phyloP scores from a whole-genome alignment of 2,113 vertebrate species.

The Dicaeum eximium region DNA sequence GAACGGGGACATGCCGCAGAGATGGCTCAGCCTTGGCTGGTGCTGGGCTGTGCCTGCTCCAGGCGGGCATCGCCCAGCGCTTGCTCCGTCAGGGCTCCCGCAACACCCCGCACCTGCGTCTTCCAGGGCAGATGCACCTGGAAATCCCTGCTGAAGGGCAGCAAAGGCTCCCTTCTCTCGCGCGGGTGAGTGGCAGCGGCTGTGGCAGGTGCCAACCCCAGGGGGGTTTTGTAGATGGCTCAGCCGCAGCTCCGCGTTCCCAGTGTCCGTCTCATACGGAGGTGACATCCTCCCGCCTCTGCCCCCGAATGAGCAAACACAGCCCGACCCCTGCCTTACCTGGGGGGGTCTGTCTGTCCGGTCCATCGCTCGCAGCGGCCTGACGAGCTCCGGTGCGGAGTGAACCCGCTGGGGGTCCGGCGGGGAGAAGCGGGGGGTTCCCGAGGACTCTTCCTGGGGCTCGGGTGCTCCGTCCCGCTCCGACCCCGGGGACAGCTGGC shows the following conservation, averaged over 20 bases:
- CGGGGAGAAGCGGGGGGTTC: background rate
- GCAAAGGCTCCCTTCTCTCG: background rate
- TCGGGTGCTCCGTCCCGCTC: background rate
- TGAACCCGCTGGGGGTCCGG: background rate
- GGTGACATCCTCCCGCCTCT: background rate
- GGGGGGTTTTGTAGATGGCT: background rate
- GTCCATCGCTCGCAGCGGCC: background rate
- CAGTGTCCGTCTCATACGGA: background rate
- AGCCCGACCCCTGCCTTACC: slow-evolving; percentile 43
- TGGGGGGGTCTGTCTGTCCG: background rate
- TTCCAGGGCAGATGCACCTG: background rate
- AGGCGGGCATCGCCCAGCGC: background rate
- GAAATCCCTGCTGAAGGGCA: background rate
- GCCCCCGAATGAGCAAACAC: accelerated
- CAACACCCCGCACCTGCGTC: background rate
- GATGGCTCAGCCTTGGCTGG: background rate
- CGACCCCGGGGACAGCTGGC: background rate
- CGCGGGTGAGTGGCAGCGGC: background rate
- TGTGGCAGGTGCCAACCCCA: background rate
- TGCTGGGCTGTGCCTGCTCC: background rate
- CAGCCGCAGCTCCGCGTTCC: background rate
- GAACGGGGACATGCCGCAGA: background rate
- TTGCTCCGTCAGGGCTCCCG: background rate
- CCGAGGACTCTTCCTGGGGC: background rate
- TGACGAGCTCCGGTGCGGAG: background rate